Base-by-base conservation (phyloP, 2,113 vertebrate species). In the Hylia prasina region DNA sequence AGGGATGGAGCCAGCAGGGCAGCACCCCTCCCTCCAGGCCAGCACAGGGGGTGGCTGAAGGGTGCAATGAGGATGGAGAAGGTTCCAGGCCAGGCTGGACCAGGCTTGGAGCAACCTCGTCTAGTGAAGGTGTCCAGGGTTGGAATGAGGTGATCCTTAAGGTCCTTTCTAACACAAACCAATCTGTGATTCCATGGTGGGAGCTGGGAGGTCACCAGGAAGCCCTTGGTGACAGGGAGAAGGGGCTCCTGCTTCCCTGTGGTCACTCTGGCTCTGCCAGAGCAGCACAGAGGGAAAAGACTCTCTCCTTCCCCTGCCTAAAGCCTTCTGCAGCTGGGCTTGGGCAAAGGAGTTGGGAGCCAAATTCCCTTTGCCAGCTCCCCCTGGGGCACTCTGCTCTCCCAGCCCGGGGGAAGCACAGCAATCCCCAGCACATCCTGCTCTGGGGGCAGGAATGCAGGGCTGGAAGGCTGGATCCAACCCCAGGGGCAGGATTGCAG, bases 161-260 rank as follows among this genome's bases (percentile, higher is more conserved):
- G 25, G 31, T 66, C 35, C 13, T 17, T 58, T 42, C 61, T 61
- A 42, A 25, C 35, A 44, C 17, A 15, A 25, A 58, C 13, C 44
- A 31, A 24, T 10, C 35, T 0, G 0, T 24, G 42, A 28, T 20
- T 40, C 16, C 6, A 1, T n/a, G 69, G 6, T 0, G n/a, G 56
- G 28, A 75, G 70, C 65, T 85, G 42, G 65, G 56, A 73, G 25
- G 56, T 44, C 68, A 33, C 54, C 30, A 11, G 44, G 44, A 58
- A 44, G 82, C 50, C 40, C 23, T 13, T 25, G 30, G 60, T 48
- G 78, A 9, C 27, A 45, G 30, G 48, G 50, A 33, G 42, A 50
- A 45, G 51, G 79, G 40, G 10, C 37, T 77, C 33, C 77, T 31
- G 9, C 54, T 35, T 48, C 61, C 57, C 66, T 16, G 0, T 1